Percentiles rank a stretch among this genome's conserved stretches.
These are phyloP conservation scores for Leptobrachium ailaonicum DNA, from an alignment of 2,113 vertebrate species.

Conservation along the genomic window DNA sequence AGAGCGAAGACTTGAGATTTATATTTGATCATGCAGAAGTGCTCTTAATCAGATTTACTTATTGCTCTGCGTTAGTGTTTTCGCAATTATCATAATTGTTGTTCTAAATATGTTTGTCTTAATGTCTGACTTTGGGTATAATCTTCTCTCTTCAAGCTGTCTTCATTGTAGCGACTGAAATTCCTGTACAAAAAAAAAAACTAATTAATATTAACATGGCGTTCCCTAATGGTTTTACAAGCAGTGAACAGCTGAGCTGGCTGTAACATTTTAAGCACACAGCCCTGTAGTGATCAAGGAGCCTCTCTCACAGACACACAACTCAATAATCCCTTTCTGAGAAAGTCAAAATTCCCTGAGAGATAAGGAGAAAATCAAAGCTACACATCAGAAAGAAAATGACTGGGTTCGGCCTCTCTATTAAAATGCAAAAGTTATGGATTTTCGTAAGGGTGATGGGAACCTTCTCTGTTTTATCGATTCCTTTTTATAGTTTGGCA, in stretches of 20 bases:
- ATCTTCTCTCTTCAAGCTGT: constrained; percentile 73
- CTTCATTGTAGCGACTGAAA: constrained; percentile 62
- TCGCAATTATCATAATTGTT: constrained; percentile 98
- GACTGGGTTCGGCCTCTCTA: constrained; percentile 70
- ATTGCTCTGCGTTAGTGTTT: constrained; percentile 85
- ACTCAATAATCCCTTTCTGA: constrained; percentile 81
- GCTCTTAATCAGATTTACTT: constrained; percentile 94
- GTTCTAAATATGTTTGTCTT: constrained; percentile 91
- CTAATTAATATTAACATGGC: constrained; percentile 89
- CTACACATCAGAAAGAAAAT: constrained; percentile 76
- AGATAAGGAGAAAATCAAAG: constrained; percentile 77
- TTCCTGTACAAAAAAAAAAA: constrained; percentile 88
- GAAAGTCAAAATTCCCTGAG: constrained; percentile 74
- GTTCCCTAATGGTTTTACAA: constrained; percentile 72
- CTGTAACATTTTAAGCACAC: constrained; percentile 75
- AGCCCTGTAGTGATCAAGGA: constrained; percentile 82
- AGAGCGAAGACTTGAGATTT: constrained; percentile 90
- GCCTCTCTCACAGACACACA: constrained; percentile 75
- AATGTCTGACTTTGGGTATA: constrained; percentile 76
- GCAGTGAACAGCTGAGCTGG: constrained; percentile 72
- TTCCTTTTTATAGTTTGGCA: constrained; percentile 82
- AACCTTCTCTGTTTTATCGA: constrained; percentile 80
- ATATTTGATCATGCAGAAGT: constrained; percentile 96
- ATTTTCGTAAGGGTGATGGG: constrained; percentile 74
- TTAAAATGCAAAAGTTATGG: constrained; percentile 78